Evolutionary conservation across 2,888 invertebrate species (phyloP), one percentile per base, ranked within the genome.

Genomic region (Hirtodrosophila trivittata): DNA sequence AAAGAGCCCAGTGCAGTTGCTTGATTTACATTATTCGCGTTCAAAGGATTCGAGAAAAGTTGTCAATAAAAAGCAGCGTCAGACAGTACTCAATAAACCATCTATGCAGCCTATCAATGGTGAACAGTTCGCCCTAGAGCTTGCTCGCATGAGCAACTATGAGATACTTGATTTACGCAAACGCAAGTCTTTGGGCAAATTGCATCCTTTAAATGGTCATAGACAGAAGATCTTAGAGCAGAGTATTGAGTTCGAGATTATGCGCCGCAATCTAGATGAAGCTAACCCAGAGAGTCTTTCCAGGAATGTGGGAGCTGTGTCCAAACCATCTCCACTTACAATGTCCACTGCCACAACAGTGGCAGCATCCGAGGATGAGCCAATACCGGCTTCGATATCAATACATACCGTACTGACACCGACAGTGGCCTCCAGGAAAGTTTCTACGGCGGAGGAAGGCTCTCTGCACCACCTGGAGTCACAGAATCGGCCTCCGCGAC

Each of bases 91-190:
- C 0, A 89, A 89, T 35, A 89, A 76, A 25, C 75, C 88, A 0
- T 77, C 82, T 0, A 72, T 63, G 8, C 64, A 64, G 3, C 75
- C 88, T 0, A 80, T 89, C 38, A 89, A 89, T 66, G 88, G 89
- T 4, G 89, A 89, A 55, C 39, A 65, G 18, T 89, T 86, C 54
- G 88, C 89, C 1, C 14, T 50, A 8, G 89, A 89, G 38, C 55
- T 89, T 51, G 75, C 72, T 0, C 77, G 86, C 6, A 76, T 89
- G 73, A 89, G 83, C 39, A 87, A 89, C 58, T 83, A 81, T 46
- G 87, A 89, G 69, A 86, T 89, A 49, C 63, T 89, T 1, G 88
- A 89, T 64, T 65, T 89, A 21, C 82, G 88, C 1, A 89, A 86
- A 50, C 87, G 86, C 3, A 81, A 81, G 32, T 89, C 89, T 0